Evolutionary conservation across 2,113 vertebrate genomes (phyloP), one percentile per base, ranked within the genome.

Genomic region (Atractosteus spatula): DNA sequence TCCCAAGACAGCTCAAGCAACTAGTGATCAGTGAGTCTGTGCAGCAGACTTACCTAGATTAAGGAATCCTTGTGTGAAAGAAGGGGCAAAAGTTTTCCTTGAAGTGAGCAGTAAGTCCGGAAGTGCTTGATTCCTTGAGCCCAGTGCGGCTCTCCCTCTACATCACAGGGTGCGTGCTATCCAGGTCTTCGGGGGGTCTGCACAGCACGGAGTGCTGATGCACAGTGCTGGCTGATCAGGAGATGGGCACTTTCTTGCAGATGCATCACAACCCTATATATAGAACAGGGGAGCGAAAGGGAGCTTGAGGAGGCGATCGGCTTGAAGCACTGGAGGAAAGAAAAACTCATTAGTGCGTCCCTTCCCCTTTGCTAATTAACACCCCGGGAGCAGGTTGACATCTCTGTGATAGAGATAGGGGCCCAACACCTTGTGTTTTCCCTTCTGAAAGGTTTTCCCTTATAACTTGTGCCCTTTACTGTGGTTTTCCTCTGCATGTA

Each of bases 181-280:
- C 80, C 76, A 80, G 78, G 72, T 84, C 68, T 79, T 87, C 80
- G 78, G 77, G 2, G 71, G 79, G 72, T 87, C 90, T 92, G 93
- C 90, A 82, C 77, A 82, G 83, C 84, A 74, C 81, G 91, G 85
- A 83, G 82, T 94, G 94, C 92, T 95, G 94, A 94, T 94, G 93
- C 72, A 54, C 71, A 85, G 85, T 89, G 81, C 82, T 76, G 88
- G 85, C 89, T 93, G 94, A 94, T 95, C 90, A 91, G 90, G 86
- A 89, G 91, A 84, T 91, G 89, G 92, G 87, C 90, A 92, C 80
- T 91, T 90, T 91, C 92, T 94, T 81, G n/a, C 91, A 90, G 89
- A 94, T 95, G 94, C 93, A 91, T 93, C 88, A 86, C 84, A 78
- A 1, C 10, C 79, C 91, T 96, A 97, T 94, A 94, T 95, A 94